These are phyloP conservation scores for Balearica regulorum DNA, from an alignment of 2,797 vertebrate species.

Conservation along the genomic window DNA sequence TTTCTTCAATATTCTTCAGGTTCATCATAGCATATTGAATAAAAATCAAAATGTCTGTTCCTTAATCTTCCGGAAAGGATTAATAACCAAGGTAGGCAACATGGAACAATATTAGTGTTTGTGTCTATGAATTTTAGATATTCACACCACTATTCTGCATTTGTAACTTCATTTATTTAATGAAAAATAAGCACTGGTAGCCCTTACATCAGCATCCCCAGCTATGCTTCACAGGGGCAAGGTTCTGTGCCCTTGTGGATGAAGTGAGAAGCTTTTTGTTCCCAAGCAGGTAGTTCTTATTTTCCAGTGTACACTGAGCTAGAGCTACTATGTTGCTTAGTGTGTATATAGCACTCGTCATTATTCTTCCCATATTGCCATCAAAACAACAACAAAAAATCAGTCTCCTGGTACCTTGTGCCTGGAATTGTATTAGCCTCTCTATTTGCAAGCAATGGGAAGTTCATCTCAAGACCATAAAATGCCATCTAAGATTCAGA, in stretches of 20 bases:
- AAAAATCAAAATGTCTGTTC: not conserved
- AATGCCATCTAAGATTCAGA: not conserved
- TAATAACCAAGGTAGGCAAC: not conserved
- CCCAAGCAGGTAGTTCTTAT: not conserved
- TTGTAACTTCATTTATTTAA: not conserved
- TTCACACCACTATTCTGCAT: not conserved
- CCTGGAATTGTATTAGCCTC: not conserved
- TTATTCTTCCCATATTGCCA: not conserved
- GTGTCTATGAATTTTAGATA: not conserved
- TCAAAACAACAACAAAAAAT: not conserved
- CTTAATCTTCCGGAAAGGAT: not conserved
- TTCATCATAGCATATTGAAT: not conserved
- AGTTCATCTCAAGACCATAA: not conserved
- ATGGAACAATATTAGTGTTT: not conserved
- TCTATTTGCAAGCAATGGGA: not conserved
- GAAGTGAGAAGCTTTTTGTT: not conserved
- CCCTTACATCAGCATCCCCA: not conserved
- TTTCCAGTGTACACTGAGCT: not conserved
- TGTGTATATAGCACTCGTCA: not conserved
- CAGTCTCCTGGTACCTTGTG: not conserved
- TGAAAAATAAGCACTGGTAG: not conserved
- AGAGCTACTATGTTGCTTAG: not conserved
- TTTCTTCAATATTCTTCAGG: not conserved
- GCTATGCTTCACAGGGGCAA: not conserved
- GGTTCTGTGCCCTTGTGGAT: not conserved